Evolutionary conservation across 92 coral and sea anemone genomes (phyloP), one percentile per base, ranked within the genome.

Genomic region (Chrysogorgia sp.): DNA sequence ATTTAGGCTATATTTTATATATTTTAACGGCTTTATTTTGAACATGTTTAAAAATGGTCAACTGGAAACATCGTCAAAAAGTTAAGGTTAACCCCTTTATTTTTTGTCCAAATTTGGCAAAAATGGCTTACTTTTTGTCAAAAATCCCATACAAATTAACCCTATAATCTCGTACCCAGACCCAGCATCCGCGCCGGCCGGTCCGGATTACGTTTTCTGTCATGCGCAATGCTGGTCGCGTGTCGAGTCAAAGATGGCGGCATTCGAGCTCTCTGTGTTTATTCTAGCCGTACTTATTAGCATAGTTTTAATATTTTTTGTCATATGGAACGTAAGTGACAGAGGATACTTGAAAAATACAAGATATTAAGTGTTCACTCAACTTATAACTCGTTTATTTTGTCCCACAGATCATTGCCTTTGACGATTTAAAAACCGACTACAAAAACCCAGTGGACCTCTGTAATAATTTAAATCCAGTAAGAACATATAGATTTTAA

Each of bases 391-490:
- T 47, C 4, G 21, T 30, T 32, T 30, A 48, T 19, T 61, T 84
- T 25, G 14, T 26, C 20, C 12, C 58, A 2, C 67, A 96, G 99
- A 96, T 96, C 10, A 96, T 96, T 63, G 97, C 99, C 49, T 96
- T 96, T 76, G 99, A 96, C 58, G 99, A 96, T 79, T 87, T 96
- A 32, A 96, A 92, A 81, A 96, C 99, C 0, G 99, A 96, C 84
- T 96, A 96, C 82, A 96, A 91, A 60, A 96, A 96, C 32, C 99
- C 99, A 0, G 97, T 96, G 45, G 99, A 96, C 64, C 82, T 96
- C 22, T 96, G 99, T 53, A 96, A 91, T 57, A 96, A 90, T 40
- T 76, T 96, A 60, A 96, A 96, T 71, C 99, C 99, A 81, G 99
- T 96, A 71, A 77, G 91, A 49, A 12, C 26, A 5, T 3, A 63